Evolutionary conservation across 2,797 vertebrate species (phyloP).

Genomic region (Chromis chromis): DNA sequence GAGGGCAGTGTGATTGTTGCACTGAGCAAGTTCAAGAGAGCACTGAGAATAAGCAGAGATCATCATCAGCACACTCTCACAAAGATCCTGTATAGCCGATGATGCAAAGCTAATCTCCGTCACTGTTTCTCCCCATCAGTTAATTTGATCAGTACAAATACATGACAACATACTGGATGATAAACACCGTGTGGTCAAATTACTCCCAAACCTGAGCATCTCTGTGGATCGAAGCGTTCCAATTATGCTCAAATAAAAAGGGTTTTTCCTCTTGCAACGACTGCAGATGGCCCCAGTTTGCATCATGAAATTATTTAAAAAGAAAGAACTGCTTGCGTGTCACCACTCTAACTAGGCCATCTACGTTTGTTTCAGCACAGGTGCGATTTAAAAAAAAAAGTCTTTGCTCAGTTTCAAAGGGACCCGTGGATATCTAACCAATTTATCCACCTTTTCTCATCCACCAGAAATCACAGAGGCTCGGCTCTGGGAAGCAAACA

Average conservation of each 20-base stretch:
- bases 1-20: conserved; percentile 73
- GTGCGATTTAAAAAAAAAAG: conserved; percentile 38
- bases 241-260: not conserved
- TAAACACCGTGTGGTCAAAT: conserved; percentile 36
- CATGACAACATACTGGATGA: conserved; percentile 38
- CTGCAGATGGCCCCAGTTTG: conserved; percentile 42
- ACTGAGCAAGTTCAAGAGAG: conserved; percentile 40
- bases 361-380: conserved; percentile 32
- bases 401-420: conserved; percentile 25
- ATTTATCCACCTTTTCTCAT: conserved; percentile 15
- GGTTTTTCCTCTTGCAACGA: not conserved
- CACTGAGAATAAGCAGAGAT: conserved; percentile 43
- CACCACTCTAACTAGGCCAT: conserved; percentile 42
- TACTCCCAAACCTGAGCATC: conserved; percentile 25
- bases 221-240: not conserved
- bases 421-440: conserved; percentile 10
- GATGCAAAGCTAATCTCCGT: conserved; percentile 58
- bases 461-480: conserved; percentile 11
- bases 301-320: conserved; percentile 16
- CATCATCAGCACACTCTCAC: conserved; percentile 5
- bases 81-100: conserved; percentile 48
- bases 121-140: conserved; percentile 37
- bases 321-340: conserved; percentile 28
- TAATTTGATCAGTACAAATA: conserved; percentile 59
- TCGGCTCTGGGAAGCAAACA: not conserved